These are phyloP conservation scores for Iguana delicatissima DNA, from an alignment of 2,797 vertebrate species.

Conservation along the genomic window DNA sequence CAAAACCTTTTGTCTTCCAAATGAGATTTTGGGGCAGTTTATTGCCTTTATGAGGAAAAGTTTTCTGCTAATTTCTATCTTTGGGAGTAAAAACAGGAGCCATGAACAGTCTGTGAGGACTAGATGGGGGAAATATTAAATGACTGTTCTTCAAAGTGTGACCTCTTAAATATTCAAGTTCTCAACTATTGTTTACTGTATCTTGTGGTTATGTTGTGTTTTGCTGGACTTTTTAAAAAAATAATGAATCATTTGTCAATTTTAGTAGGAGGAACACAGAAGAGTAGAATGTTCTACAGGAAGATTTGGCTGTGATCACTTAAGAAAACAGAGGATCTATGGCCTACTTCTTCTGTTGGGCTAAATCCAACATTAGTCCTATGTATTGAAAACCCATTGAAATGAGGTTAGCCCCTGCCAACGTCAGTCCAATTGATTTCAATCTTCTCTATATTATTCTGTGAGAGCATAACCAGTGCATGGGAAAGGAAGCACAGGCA, in stretches of 20 bases:
- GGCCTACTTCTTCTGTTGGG: neutral
- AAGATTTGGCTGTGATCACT: neutral
- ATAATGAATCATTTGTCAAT: fast-evolving
- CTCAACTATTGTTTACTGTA: neutral
- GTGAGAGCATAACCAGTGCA: neutral
- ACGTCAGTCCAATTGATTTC: neutral
- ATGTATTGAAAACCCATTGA: neutral
- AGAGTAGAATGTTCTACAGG: too few species aligned
- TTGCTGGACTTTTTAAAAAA: neutral
- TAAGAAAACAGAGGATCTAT: neutral
- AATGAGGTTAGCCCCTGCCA: neutral
- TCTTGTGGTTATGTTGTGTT: constrained; percentile 24
- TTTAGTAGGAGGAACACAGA: neutral
- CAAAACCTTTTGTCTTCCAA: neutral
- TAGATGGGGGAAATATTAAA: neutral
- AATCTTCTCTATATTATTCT: neutral
- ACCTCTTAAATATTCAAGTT: constrained; percentile 4
- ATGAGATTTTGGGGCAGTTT: neutral
- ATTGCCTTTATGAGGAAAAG: neutral
- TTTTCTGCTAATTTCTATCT: neutral
- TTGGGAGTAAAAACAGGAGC: neutral
- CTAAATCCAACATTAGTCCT: neutral
- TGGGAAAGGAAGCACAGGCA: neutral
- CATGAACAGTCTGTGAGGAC: neutral
- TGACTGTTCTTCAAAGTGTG: neutral